phyloP scores from a whole-genome alignment of 1,140 invertebrate genomes.

The Nylanderia fulva region DNA sequence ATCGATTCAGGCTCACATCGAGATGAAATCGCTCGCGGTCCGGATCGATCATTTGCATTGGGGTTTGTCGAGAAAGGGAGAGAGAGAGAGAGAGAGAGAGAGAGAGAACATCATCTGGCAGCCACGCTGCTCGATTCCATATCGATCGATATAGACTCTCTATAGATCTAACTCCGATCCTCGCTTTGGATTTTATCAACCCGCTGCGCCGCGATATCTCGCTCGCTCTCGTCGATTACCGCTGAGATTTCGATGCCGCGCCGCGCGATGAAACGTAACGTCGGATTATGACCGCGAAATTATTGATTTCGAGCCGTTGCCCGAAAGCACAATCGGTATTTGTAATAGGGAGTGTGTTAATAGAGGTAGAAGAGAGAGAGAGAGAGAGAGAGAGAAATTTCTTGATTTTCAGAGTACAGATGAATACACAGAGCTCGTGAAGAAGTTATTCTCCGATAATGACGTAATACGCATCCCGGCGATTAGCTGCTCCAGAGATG shows the following conservation, averaged over 20 bases:
- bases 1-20: slow-evolving; percentile 61
- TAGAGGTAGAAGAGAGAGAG: too few species aligned
- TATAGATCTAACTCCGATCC: slow-evolving; percentile 61
- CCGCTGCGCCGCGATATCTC: slow-evolving; percentile 42
- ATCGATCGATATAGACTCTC: slow-evolving; percentile 66
- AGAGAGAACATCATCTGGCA: slow-evolving; percentile 52
- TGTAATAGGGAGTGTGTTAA: neutral
- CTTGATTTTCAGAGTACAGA: neutral
- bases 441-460: slow-evolving; percentile 25
- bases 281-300: slow-evolving; percentile 48
- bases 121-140: slow-evolving; percentile 57
- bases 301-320: slow-evolving; percentile 43
- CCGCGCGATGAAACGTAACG: slow-evolving; percentile 34
- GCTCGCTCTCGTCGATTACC: slow-evolving; percentile 23
- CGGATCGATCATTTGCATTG: slow-evolving; percentile 73
- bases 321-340: slow-evolving; percentile 6
- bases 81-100: too few species aligned
- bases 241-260: slow-evolving; percentile 41
- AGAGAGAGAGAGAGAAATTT: too few species aligned
- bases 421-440: neutral
- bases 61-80: slow-evolving; percentile 58
- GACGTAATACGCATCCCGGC: slow-evolving; percentile 21
- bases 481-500: slow-evolving; percentile 38
- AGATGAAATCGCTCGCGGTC: slow-evolving; percentile 71
- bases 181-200: slow-evolving; percentile 68